These are phyloP conservation scores for Lasioglossum marginatum DNA, from an alignment of 2,888 invertebrate genomes.

Conservation along the genomic window DNA sequence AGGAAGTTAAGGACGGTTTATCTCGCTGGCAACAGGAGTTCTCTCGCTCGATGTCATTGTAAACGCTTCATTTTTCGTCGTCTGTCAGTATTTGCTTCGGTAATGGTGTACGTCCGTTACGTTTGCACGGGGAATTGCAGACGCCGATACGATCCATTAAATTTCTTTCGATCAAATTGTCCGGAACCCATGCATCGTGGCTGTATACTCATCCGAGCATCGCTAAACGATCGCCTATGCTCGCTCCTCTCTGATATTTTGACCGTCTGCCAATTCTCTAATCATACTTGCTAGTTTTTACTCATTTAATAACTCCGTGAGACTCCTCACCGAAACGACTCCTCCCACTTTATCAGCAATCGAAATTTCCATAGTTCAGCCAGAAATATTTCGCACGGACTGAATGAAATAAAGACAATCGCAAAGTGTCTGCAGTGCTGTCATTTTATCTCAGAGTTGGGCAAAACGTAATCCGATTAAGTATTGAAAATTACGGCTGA, in stretches of 20 bases:
- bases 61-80: conserved; percentile 14
- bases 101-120: conserved; percentile 1
- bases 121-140: not conserved
- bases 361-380: not conserved
- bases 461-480: too few relatives aligned
- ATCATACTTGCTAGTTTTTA: not conserved
- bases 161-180: conserved; percentile 17
- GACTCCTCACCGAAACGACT: not conserved
- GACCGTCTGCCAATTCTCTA: conserved; percentile 13
- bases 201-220: conserved; percentile 5
- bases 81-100: conserved; percentile 6
- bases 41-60: conserved; percentile 3
- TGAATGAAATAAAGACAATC: not conserved
- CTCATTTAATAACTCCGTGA: not conserved
- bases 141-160: conserved; percentile 13
- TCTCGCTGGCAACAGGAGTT: not conserved
- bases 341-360: not conserved
- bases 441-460: too few relatives aligned
- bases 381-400: not conserved
- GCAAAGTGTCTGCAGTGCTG: too few relatives aligned
- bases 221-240: not conserved
- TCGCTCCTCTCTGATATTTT: not conserved
- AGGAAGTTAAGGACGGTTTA: not conserved
- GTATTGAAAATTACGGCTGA: too few relatives aligned
- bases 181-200: conserved; percentile 12